phyloP scores from a whole-genome alignment of 2,888 invertebrate species.

The Boloria selene region DNA sequence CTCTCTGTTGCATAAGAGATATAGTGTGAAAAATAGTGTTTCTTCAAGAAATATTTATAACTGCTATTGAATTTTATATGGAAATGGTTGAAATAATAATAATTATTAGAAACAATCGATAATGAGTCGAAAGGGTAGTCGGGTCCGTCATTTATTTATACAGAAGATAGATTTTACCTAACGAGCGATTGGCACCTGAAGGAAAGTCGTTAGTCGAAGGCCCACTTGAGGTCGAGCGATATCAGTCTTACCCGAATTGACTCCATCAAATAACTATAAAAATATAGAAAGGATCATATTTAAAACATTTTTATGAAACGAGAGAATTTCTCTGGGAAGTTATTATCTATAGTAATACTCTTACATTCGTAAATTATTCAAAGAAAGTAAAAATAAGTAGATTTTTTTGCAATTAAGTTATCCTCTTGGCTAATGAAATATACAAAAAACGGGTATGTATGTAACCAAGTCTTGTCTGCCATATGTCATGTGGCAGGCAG shows the following conservation, averaged over 20 bases:
- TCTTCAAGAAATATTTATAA: no score
- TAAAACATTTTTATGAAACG: no score
- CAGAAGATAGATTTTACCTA: constrained; percentile 46
- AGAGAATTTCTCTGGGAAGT: no score
- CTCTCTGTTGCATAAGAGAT: no score
- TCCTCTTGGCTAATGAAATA: not conserved
- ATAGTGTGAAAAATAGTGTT: no score
- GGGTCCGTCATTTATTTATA: constrained; percentile 36
- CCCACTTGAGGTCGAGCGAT: constrained; percentile 60
- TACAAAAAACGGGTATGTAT: not conserved
- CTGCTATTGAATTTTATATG: no score
- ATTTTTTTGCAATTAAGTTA: no score
- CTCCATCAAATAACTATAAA: constrained; percentile 47
- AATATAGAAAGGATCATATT: constrained; percentile 37
- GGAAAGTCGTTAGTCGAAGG: constrained; percentile 63
- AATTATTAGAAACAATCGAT: constrained; percentile 32
- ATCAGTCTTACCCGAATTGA: constrained; percentile 68
- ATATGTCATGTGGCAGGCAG: no score
- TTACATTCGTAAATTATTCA: no score
- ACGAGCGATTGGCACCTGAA: constrained; percentile 66
- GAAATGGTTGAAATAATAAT: not conserved
- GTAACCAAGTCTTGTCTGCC: not conserved
- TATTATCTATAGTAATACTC: no score
- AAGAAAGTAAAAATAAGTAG: not conserved
- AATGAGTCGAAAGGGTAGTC: constrained; percentile 17